Base-by-base conservation (phyloP, 1,140 invertebrate species). In the Drosophila asahinai region DNA sequence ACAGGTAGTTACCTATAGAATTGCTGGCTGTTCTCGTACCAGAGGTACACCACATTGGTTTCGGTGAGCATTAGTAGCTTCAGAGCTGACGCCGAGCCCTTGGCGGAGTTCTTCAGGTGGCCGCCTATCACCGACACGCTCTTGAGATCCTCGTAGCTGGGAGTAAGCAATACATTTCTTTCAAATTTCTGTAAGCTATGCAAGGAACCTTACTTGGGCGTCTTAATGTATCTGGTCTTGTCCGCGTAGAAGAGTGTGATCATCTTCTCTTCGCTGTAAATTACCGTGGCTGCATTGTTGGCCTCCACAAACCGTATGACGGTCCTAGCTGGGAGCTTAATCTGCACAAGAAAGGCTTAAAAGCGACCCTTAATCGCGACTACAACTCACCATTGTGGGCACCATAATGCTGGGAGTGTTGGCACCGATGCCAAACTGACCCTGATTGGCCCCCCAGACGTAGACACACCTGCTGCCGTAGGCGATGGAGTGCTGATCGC, bases 371-470 rank as follows among this genome's bases (percentile, higher is more conserved):
- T 15, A 38, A 11, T 25, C 3, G 7, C 5, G 15, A 17, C 17
- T 27, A 19, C 12, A 48, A 71, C 86, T 82, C 81, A 93, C 93
- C 89, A 91, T 60, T 77, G 89, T 92, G 40, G 94, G 94, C 15
- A 80, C 43, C 22, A 45, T 25, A 22, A 93, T 79, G 2, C 47
- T 74, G 22, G 81, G 72, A 9, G 68, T 78, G 59, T 78, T 80
- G 5, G 57, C 22, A 63, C 65, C 73, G 9, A 90, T 93, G 77
- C 96, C 96, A 55, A 97, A 93, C 92, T 97, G 96, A 27, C 96
- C 96, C 65, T 94, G 95, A 94, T 97, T 96, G 7, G 96, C 93
- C 36, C 96, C 96, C 94, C 95, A 96, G 2, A 96, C 27, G 86
- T 81, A 83, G 33, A 96, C 83, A 57, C 91, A 91, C 57, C 93